phyloP scores from a whole-genome alignment of 1,140 invertebrate genomes.

The Penaeus indicus region DNA sequence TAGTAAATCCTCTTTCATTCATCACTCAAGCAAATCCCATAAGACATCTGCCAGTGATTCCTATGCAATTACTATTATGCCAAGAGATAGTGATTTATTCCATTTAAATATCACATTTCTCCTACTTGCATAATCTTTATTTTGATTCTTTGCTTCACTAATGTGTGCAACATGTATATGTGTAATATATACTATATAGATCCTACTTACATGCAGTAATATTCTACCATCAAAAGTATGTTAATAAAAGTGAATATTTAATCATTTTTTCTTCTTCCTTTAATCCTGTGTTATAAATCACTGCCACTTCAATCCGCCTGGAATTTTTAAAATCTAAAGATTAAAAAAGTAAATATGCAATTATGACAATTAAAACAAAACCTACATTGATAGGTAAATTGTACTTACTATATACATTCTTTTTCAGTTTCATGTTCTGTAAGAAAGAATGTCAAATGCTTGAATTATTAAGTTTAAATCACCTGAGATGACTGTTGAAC shows the following conservation, averaged over 20 bases:
- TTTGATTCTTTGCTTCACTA: constrained; percentile 55
- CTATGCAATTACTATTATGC: too few relatives aligned
- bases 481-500: too few relatives aligned
- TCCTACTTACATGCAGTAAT: constrained; percentile 58
- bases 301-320: too few relatives aligned
- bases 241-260: constrained; percentile 46
- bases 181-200: constrained; percentile 58
- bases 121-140: constrained; percentile 34
- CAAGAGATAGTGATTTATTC: background rate
- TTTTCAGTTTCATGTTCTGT: background rate
- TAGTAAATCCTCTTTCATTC: too few relatives aligned
- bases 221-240: constrained; percentile 51
- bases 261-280: background rate
- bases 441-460: too few relatives aligned
- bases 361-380: too few relatives aligned
- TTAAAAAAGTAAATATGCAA: too few relatives aligned
- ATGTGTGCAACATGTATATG: constrained; percentile 56
- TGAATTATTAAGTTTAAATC: too few relatives aligned
- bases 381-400: background rate
- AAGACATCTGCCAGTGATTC: too few relatives aligned
- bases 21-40: too few relatives aligned
- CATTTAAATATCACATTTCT: constrained; percentile 14
- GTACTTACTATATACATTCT: background rate
- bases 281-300: too few relatives aligned
- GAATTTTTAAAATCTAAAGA: too few relatives aligned